These are phyloP conservation scores for Gerris buenoi DNA, from an alignment of 1,140 invertebrate genomes.

Conservation along the genomic window DNA sequence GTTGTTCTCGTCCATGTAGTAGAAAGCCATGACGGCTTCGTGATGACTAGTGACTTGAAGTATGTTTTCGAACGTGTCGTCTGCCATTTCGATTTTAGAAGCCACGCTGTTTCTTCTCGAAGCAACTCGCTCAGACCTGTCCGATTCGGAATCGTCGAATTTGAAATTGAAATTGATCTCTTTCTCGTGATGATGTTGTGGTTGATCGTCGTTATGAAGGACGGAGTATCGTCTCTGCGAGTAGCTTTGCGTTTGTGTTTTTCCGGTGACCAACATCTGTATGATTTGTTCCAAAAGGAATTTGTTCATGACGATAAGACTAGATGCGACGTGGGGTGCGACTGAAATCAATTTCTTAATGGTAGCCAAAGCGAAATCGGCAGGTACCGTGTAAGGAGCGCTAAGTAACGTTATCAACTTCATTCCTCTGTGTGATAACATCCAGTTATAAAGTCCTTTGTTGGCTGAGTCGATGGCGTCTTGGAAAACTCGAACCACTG, in stretches of 20 bases:
- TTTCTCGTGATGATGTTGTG: conserved; percentile 11
- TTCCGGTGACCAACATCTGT: conserved; percentile 26
- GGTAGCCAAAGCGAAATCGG: conserved; percentile 68
- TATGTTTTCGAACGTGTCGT: conserved; percentile 75
- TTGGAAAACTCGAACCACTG: conserved; percentile 71
- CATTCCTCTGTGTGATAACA: conserved; percentile 67
- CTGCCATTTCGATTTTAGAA: conserved; percentile 16
- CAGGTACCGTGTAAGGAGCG: conserved; percentile 68
- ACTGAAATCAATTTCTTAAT: conserved; percentile 50
- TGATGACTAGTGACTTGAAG: conserved; percentile 62
- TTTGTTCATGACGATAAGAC: conserved; percentile 35
- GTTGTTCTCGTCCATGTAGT: conserved; percentile 75
- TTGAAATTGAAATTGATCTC: conserved; percentile 40
- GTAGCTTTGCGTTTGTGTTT: conserved; percentile 41
- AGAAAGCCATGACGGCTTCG: conserved; percentile 76
- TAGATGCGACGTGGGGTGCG: conserved; percentile 39
- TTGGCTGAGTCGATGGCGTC: conserved; percentile 82
- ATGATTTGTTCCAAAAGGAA: conserved; percentile 40
- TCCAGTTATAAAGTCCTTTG: conserved; percentile 74
- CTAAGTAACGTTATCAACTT: conserved; percentile 61
- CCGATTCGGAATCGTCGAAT: conserved; percentile 30
- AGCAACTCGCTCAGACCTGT: conserved; percentile 9
- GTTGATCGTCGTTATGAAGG: not conserved
- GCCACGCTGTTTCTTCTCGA: conserved; percentile 15
- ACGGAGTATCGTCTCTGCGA: conserved; percentile 25